A percentile compares a stretch with the other conserved stretches of the same genome.
Evolutionary conservation across 2,797 vertebrate genomes (phyloP).

Genomic region (Sylvia borin): DNA sequence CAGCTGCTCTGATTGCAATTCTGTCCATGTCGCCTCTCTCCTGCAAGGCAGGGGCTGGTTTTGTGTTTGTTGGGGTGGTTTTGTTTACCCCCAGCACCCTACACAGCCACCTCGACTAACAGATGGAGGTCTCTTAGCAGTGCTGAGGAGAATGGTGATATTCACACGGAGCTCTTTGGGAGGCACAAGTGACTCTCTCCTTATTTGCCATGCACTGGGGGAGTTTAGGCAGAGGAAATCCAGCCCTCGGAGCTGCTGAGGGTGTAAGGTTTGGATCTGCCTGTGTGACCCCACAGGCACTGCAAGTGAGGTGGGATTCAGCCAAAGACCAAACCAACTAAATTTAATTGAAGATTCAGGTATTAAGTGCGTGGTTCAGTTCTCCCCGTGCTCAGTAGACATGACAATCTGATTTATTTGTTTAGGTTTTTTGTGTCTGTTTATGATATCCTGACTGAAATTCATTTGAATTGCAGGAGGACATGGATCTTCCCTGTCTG

Average conservation of each 20-base stretch:
- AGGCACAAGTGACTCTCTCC: not conserved
- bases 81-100: not conserved
- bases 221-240: not conserved
- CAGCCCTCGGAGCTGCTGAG: not conserved
- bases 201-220: not conserved
- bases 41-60: not conserved
- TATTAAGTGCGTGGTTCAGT: not conserved
- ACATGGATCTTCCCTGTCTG: accelerated
- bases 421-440: not conserved
- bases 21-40: not conserved
- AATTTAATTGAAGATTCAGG: not conserved
- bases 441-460: not conserved
- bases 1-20: constrained; percentile 32
- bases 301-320: not conserved
- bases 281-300: not conserved
- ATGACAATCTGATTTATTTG: not conserved
- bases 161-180: not conserved
- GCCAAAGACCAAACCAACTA: not conserved
- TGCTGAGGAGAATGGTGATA: accelerated
- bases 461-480: not conserved
- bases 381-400: not conserved
- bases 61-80: constrained; percentile 17
- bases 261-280: not conserved
- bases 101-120: not conserved
- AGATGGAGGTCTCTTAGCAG: not conserved